Base-by-base conservation (phyloP, 2,113 vertebrate species). In the Myotis brandtii region DNA sequence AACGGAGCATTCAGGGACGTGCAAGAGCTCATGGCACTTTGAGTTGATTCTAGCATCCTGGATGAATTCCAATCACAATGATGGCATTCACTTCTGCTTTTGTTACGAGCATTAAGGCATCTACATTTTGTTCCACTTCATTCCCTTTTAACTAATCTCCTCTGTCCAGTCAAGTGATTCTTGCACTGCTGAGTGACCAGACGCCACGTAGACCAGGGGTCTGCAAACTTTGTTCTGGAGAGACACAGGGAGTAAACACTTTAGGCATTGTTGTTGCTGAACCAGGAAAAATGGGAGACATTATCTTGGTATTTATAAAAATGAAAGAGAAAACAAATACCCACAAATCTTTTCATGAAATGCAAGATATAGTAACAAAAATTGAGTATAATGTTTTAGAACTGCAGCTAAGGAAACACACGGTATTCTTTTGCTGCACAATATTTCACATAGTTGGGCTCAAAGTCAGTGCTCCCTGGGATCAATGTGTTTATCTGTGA, bases 31-130 rank as follows among this genome's bases (percentile, higher is more conserved):
- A 0, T 56, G 93, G 66, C 46, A 37, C 69, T 50, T 66, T 16
- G 76, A 70, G 87, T n/a, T 32, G 86, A 80, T 75, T 52, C 94
- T 59, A 37, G 34, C 30, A 9, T 82, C 76, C 91, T 92, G 89
- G 93, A 88, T 25, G 30, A 69, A 64, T 69, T 62, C 85, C 87
- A 91, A 3, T 72, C 70, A 0, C 5, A 9, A 70, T 17, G 64
- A 80, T 10, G 37, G 64, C 70, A 6, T 20, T 64, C 37, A 0
- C 80, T 40, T 32, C 40, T 21, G 87, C 88, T 76, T 93, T 92
- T 14, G 40, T 87, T 76, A 30, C 12, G 8, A 62, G 34, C 64
- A n/a, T 64, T 34, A 64, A 66, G 77, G 48, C 86, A 20, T 37
- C 77, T 5, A 12, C 12, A 9, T 30, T 82, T 73, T n/a, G 23